Conservation (phyloP, 2,888 invertebrate genomes). For the Acronicta leporina region DNA sequence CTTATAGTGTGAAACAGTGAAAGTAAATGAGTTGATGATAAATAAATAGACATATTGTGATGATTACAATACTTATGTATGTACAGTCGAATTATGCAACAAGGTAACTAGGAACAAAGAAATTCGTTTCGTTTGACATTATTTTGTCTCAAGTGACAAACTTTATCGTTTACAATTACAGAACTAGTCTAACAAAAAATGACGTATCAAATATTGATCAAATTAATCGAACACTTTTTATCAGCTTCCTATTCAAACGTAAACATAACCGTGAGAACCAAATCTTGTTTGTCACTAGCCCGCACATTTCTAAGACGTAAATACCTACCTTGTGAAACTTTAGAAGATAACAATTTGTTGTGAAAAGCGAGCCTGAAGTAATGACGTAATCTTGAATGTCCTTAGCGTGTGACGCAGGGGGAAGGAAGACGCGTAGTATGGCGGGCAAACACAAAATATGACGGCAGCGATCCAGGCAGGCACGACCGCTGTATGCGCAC, state of each 20-base stretch:
- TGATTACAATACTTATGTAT: background rate
- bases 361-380: conserved; percentile 47
- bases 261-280: conserved; percentile 41
- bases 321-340: conserved; percentile 14
- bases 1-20: background rate
- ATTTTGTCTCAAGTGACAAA: conserved; percentile 1
- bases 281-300: conserved; percentile 33
- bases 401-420: conserved; percentile 67
- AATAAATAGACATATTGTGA: too few species aligned
- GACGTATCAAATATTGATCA: conserved; percentile 12
- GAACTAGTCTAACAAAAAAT: background rate
- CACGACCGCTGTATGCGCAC: conserved; percentile 36
- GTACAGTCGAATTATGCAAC: conserved; percentile 2
- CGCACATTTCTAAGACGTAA: conserved; percentile 13
- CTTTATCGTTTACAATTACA: conserved; percentile 5
- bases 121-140: conserved; percentile 1
- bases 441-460: conserved; percentile 38
- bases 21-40: background rate
- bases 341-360: conserved; percentile 3
- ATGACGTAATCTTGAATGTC: conserved; percentile 56
- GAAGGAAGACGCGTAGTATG: conserved; percentile 55
- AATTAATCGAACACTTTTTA: conserved; percentile 32
- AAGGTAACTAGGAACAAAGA: background rate
- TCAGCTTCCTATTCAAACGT: conserved; percentile 34
- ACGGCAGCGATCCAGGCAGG: conserved; percentile 43